Base-by-base conservation (phyloP, 2,888 invertebrate species). In the Eupithecia centaureata region DNA sequence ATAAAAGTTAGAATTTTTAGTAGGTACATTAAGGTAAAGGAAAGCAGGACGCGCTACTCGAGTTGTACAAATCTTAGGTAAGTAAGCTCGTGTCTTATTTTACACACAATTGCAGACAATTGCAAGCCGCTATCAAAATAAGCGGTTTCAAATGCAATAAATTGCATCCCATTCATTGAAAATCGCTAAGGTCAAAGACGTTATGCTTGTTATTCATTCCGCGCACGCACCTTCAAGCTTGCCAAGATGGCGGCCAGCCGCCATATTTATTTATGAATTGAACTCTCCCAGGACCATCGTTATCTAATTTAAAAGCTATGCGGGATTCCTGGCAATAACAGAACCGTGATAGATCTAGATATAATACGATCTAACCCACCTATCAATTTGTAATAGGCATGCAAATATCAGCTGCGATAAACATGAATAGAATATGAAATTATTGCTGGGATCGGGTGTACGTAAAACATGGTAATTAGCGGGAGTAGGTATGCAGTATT, bases 241-340 rank as follows among this genome's bases (percentile, higher is more conserved):
- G 77, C 76, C 81, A 82, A 81, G 76, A 84, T 82, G 84, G 82
- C 85, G 78, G 77, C 75, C 69, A 32, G 78, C 71, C 79, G 79
- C 82, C 82, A 83, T 85, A 82, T 85, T 85, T 85, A 86, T 86
- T 85, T 86, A 85, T 84, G 83, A 86, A 82, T 81, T 79, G 75
- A 82, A 83, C 80, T 81, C 82, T 77, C 82, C 70, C 74, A 68
- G 79, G 82, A 77, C 79, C 77, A 80, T 82, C 74, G 77, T 77
- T 77, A 77, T 80, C 79, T 80, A 82, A 83, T 82, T 76, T 79
- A 79, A 82, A 83, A 81, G 76, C 67, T 77, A 73, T 78, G 63
- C 70, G 71, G 72, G 25, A 63, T 63, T 75, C 69, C 74, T 70
- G 73, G 65, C 61, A 72, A 70, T 76, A 74, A 73, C 71, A 74